phyloP scores from a whole-genome alignment of 2,797 vertebrate species.

The Anabacerthia variegaticeps region DNA sequence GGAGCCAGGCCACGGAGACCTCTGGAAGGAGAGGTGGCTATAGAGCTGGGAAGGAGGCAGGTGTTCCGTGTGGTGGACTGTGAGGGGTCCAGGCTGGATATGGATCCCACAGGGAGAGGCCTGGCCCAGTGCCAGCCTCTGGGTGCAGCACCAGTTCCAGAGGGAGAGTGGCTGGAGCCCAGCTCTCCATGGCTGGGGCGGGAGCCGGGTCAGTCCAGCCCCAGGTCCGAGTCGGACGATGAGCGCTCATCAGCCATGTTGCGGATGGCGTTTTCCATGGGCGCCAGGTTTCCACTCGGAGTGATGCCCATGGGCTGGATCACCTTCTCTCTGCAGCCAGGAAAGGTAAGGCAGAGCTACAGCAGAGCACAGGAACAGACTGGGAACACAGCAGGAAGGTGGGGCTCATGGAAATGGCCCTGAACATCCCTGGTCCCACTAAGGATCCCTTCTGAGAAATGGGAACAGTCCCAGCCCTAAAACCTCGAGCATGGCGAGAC shows the following conservation, averaged over 20 bases:
- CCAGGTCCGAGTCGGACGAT: slow-evolving; percentile 65
- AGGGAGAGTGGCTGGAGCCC: background rate
- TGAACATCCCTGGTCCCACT: background rate
- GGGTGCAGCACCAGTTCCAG: slow-evolving; percentile 58
- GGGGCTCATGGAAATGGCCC: background rate
- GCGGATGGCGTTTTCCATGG: slow-evolving; percentile 80
- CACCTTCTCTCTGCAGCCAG: slow-evolving; percentile 78
- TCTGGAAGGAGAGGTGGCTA: background rate
- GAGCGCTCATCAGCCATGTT: slow-evolving; percentile 73
- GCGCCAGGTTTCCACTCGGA: slow-evolving; percentile 85
- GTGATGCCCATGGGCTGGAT: slow-evolving; percentile 92
- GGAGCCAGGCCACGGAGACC: background rate
- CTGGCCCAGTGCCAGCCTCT: background rate
- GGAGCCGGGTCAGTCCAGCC: slow-evolving; percentile 53
- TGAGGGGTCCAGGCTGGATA: background rate
- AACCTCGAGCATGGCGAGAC: rapidly evolving
- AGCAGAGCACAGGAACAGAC: background rate
- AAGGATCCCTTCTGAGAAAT: background rate
- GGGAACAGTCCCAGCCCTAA: background rate
- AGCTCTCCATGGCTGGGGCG: background rate
- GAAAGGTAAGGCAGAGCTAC: background rate
- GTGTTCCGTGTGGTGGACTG: background rate
- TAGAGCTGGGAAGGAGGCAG: slow-evolving; percentile 7
- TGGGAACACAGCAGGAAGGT: rapidly evolving
- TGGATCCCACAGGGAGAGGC: background rate